These are phyloP conservation scores for Spatulosminthurus flaviceps DNA, from an alignment of 2,888 invertebrate species.

Conservation along the genomic window DNA sequence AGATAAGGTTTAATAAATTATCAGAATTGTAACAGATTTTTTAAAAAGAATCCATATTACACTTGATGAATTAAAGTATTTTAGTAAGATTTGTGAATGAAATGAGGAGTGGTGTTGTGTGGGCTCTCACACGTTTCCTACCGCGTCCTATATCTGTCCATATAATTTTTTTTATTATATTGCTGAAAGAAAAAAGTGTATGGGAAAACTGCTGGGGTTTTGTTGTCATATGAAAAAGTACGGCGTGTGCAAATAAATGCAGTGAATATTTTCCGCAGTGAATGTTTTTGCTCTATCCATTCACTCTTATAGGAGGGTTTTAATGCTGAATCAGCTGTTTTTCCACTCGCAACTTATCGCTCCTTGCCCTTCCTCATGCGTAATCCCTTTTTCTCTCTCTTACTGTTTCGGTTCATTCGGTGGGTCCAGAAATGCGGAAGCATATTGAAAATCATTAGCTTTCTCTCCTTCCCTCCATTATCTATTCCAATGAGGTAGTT, in stretches of 20 bases:
- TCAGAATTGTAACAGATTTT: too few species aligned
- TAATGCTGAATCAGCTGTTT: background rate
- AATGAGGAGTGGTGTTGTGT: too few species aligned
- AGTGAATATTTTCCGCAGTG: background rate
- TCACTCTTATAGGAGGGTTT: background rate
- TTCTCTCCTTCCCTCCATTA: background rate
- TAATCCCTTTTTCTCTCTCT: conserved; percentile 1
- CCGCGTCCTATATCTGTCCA: too few species aligned
- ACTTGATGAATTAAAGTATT: too few species aligned
- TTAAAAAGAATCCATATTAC: too few species aligned
- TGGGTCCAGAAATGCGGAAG: background rate
- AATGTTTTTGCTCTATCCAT: conserved; percentile 11
- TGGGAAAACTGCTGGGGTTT: too few species aligned
- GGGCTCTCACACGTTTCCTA: too few species aligned
- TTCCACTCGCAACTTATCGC: background rate
- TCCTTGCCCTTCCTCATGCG: conserved; percentile 14
- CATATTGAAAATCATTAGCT: background rate
- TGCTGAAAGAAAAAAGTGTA: too few species aligned
- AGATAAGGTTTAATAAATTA: too few species aligned
- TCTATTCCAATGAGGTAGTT: conserved; percentile 18
- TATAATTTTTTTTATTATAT: too few species aligned
- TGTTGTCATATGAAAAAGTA: background rate
- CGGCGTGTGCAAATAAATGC: background rate
- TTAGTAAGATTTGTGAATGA: too few species aligned
- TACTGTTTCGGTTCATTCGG: background rate